Conservation (phyloP, 2,113 vertebrate genomes). For the Rhipidura dahli region DNA sequence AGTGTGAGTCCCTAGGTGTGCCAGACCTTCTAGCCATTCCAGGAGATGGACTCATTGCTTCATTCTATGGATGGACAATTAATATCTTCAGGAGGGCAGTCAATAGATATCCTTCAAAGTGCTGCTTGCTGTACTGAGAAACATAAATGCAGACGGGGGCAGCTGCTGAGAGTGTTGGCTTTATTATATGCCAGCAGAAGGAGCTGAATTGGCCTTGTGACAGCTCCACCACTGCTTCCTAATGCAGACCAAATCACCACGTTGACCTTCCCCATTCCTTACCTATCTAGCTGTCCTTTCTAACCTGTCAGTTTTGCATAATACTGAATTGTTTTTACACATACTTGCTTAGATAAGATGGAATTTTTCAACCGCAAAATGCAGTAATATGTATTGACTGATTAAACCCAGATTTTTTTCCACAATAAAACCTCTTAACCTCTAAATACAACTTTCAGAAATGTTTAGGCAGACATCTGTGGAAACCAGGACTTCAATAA, state of each 20-base stretch:
- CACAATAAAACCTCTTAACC: constrained; percentile 42
- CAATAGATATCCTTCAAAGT: neutral
- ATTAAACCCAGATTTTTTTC: constrained; percentile 64
- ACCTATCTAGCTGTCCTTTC: neutral
- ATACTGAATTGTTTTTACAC: constrained; percentile 34
- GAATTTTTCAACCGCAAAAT: constrained; percentile 55
- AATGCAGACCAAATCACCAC: neutral
- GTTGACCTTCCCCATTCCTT: neutral
- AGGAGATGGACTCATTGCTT: neutral
- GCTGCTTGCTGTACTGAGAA: neutral
- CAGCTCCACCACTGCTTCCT: neutral
- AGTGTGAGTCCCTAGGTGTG: neutral
- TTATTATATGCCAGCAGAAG: neutral
- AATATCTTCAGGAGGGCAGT: neutral
- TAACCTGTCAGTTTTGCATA: neutral
- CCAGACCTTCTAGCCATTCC: neutral
- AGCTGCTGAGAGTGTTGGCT: neutral
- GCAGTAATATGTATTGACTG: constrained; percentile 42
- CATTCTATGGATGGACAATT: neutral
- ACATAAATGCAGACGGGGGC: neutral
- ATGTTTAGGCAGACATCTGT: constrained; percentile 50
- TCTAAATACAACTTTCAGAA: constrained; percentile 19
- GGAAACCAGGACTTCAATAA: constrained; percentile 5
- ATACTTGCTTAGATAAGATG: constrained; percentile 29
- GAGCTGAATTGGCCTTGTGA: neutral